These are phyloP conservation scores for Aphidoletes aphidimyza DNA, from an alignment of 2,888 invertebrate species.

Conservation along the genomic window DNA sequence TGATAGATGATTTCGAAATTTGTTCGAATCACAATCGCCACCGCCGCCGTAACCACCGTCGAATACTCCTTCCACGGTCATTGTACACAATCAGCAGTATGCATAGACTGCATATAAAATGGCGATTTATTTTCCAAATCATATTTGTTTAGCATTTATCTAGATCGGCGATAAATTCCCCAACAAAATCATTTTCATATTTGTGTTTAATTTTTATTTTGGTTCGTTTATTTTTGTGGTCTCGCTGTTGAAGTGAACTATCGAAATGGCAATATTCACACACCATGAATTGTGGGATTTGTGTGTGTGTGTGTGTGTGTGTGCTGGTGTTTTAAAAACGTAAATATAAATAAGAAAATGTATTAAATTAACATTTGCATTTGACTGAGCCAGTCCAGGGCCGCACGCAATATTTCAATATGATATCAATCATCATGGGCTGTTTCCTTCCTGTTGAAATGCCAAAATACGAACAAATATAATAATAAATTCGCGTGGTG, in stretches of 20 bases:
- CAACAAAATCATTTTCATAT: slow-evolving; percentile 6
- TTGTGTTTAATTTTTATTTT: slow-evolving; percentile 9
- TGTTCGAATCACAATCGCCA: too few species aligned
- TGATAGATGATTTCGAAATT: slow-evolving; percentile 35
- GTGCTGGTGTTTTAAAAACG: not conserved
- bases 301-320: not conserved
- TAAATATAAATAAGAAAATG: not conserved
- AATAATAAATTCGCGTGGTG: not conserved
- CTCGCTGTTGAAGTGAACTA: too few species aligned
- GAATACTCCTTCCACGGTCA: too few species aligned
- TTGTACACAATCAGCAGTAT: not conserved
- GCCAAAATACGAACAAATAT: slow-evolving; percentile 36
- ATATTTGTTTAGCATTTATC: slow-evolving; percentile 13
- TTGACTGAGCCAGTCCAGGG: too few species aligned
- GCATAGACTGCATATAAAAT: not conserved
- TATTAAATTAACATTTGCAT: slow-evolving; percentile 38
- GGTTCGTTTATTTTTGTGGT: not conserved
- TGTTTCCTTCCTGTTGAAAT: slow-evolving; percentile 57
- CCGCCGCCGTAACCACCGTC: too few species aligned
- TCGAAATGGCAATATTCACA: not conserved
- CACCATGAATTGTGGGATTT: not conserved
- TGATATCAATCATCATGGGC: slow-evolving; percentile 58
- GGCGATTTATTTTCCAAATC: slow-evolving; percentile 1
- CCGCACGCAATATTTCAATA: slow-evolving; percentile 58
- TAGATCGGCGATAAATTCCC: slow-evolving; percentile 14